These are phyloP conservation scores for Tachina grossa DNA, from an alignment of 2,888 invertebrate genomes.

Conservation along the genomic window DNA sequence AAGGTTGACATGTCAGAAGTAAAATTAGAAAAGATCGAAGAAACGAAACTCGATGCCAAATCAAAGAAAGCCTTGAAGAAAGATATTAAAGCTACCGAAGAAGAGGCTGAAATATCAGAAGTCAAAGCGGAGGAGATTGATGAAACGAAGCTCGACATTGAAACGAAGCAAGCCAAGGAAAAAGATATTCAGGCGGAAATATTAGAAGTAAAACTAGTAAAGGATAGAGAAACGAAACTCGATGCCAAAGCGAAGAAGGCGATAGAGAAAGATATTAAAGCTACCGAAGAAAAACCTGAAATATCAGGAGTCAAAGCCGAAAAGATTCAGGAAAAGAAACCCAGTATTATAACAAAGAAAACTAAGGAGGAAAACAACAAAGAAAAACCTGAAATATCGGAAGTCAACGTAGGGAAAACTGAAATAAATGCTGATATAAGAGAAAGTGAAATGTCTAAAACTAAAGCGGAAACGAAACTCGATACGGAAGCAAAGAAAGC, in stretches of 20 bases:
- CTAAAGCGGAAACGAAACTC: constrained; percentile 21
- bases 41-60: constrained; percentile 14
- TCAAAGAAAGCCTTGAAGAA: constrained; percentile 19
- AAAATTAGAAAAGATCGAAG: constrained; percentile 36
- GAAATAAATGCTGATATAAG: constrained; percentile 19
- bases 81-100: not conserved
- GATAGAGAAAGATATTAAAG: constrained; percentile 9
- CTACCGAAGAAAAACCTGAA: constrained; percentile 32
- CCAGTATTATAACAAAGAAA: constrained; percentile 11
- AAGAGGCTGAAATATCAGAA: not conserved
- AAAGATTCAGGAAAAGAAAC: constrained; percentile 28
- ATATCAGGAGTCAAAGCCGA: constrained; percentile 33
- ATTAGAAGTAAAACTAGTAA: constrained; percentile 1
- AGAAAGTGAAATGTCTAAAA: constrained; percentile 27
- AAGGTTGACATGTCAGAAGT: constrained; percentile 60
- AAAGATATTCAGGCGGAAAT: constrained; percentile 4
- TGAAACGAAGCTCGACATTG: constrained; percentile 7
- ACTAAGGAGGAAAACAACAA: constrained; percentile 13
- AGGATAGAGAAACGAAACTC: constrained; percentile 16
- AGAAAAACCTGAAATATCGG: constrained; percentile 50
- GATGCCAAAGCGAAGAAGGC: constrained; percentile 2
- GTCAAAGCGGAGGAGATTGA: not conserved
- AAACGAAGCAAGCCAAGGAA: not conserved
- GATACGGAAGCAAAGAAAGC: constrained; percentile 10
- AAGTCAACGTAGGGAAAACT: not conserved